Conservation (phyloP, 2,113 vertebrate species). For the Pandion haliaetus region DNA sequence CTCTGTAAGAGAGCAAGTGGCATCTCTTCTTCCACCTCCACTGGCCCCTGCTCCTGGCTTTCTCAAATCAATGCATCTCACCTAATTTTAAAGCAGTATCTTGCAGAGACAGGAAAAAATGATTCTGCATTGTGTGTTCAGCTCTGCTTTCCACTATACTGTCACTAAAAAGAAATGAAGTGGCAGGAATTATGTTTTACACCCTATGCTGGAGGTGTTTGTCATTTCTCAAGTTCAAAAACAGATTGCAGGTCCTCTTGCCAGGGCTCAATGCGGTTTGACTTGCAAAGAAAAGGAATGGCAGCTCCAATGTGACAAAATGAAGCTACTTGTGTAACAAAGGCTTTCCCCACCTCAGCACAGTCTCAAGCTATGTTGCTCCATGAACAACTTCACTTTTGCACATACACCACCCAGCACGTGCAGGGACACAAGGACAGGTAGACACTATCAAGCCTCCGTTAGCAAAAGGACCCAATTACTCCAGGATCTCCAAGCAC, state of each 20-base stretch:
- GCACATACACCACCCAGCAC: neutral
- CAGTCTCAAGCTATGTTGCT: neutral
- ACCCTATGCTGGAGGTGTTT: neutral
- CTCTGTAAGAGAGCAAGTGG: slow-evolving; percentile 12
- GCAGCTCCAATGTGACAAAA: neutral
- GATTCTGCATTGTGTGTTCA: neutral
- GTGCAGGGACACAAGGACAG: fast-evolving
- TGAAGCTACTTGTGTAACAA: neutral
- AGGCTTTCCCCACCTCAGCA: neutral
- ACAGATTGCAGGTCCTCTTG: neutral
- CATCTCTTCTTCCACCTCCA: slow-evolving; percentile 26
- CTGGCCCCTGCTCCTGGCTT: neutral
- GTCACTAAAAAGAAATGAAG: neutral
- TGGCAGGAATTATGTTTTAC: neutral
- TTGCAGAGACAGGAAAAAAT: neutral
- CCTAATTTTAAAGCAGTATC: neutral
- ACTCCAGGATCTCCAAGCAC: neutral
- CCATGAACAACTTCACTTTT: neutral
- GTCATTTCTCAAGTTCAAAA: neutral
- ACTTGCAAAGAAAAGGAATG: neutral
- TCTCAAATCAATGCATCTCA: neutral
- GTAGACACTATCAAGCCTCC: neutral
- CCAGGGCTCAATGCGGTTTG: fast-evolving
- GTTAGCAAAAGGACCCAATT: neutral
- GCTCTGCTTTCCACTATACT: neutral